Evolutionary conservation across 2,797 vertebrate species (phyloP), one percentile per base, ranked within the genome.

Genomic region (Acipenser ruthenus): DNA sequence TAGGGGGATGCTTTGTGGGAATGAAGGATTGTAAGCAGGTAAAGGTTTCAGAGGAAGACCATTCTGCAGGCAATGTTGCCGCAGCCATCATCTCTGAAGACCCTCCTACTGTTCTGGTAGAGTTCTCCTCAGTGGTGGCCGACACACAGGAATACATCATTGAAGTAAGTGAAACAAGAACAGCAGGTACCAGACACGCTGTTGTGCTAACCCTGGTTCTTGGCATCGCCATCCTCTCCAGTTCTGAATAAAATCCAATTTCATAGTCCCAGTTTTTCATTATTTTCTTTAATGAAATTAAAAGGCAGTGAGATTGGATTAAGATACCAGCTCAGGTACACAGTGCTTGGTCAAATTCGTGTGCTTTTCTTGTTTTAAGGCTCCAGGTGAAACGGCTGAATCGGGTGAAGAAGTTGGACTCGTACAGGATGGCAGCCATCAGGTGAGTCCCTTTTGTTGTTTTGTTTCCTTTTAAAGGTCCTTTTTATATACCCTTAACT

Each of bases 111-210:
- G 91, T 99, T 15, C 77, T 99, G 79, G 97, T 99, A 8, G 97
- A 99, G 81, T 99, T 99, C 61, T 99, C 97, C 0, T 99, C 97
- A 0, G 90, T 99, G 75, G 97, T 99, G 80, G 96, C 97, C 0
- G 94, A 99, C 75, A 99, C 97, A 12, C 97, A 99, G 83, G 97
- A 99, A 71, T 99, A 99, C 74, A 99, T 99, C 73, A 96, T 99
- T 3, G 91, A 96, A 91, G 96, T 99, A 78, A 76, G 73, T 37
- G 37, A 37, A 37, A 37, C 3, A 37, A 37, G 0, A 37, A 5
- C 37, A 37, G 37, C 37, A 37, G 37, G 37, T 37, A 37, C 37
- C 37, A 37, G 37, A 37, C 37, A 5, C 5, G 5, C 37, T 37
- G 3, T 37, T 37, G 37, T 37, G 37, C 37, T 37, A 37, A 37